phyloP scores from a whole-genome alignment of 2,888 invertebrate species.

The Ditula angustiorana region DNA sequence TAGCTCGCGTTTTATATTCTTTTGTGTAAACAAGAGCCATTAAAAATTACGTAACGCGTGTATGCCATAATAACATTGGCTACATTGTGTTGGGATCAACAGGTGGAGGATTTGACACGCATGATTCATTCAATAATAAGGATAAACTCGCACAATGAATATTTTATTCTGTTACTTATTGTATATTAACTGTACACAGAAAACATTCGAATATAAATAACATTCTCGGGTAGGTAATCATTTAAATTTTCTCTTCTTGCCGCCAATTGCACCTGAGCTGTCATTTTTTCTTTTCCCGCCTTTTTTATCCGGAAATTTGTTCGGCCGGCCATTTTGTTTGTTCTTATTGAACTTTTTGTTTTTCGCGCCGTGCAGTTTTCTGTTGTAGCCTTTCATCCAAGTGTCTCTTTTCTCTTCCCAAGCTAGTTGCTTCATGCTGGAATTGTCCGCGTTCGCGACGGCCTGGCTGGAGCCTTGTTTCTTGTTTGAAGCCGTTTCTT shows the following conservation, averaged over 20 bases:
- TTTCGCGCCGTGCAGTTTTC: conserved; percentile 71
- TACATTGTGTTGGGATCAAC: conserved; percentile 18
- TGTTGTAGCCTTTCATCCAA: conserved; percentile 86
- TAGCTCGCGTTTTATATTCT: background rate
- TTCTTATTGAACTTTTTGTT: conserved; percentile 50
- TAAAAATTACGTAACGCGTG: background rate
- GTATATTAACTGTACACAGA: background rate
- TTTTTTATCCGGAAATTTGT: conserved; percentile 55
- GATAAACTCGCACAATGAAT: conserved; percentile 14
- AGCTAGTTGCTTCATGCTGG: conserved; percentile 91
- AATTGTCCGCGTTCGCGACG: conserved; percentile 90
- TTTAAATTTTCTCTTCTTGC: conserved; percentile 69
- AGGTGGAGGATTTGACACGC: conserved; percentile 9
- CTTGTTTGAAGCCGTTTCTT: conserved; percentile 91
- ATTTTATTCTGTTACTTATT: conserved; percentile 9
- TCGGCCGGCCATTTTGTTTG: conserved; percentile 54
- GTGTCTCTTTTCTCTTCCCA: conserved; percentile 91
- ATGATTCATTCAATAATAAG: conserved; percentile 14
- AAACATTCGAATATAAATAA: background rate
- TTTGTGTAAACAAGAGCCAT: background rate
- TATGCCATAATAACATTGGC: background rate
- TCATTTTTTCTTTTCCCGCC: conserved; percentile 64
- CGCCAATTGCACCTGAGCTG: conserved; percentile 57
- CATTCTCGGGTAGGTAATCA: too few species aligned
- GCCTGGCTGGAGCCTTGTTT: conserved; percentile 88